Base-by-base conservation (phyloP, 2,113 vertebrate species). In the Illadopsis cleaveri region DNA sequence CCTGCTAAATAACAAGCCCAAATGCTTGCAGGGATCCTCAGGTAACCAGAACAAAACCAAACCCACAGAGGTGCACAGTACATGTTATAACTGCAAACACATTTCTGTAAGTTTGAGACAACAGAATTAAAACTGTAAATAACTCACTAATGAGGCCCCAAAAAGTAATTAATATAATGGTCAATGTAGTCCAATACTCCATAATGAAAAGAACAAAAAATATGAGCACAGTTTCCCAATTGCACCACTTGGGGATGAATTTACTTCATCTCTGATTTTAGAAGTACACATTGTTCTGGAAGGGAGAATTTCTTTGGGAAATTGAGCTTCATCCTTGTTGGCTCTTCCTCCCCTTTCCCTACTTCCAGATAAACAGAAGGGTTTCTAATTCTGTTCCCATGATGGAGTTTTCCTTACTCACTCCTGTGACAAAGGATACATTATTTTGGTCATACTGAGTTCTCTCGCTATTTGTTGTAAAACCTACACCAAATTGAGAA, bases 151-250 rank as follows among this genome's bases (percentile, higher is more conserved):
- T 6, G 45, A 88, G 48, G 33, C 18, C 35, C 40, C 54, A 2
- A 13, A 53, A 40, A 66, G 3, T 44, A 84, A 54, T 33, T 0
- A 35, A 37, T 54, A 6, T 50, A 62, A 40, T 33, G 9, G 44
- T 30, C 56, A 90, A 0, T 21, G 27, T 10, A 82, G 72, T 28
- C n/a, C 64, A 77, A 5, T 44, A 47, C 15, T 56, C 73, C 53
- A 35, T 11, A 51, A 56, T 4, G 68, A 58, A n/a, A 37, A 62
- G 28, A 56, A 60, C 10, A 8, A 65, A 71, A 44, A 60, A 54
- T 4, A 86, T 4, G 30, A 84, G 53, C 40, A 42, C 0, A 0
- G 10, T 45, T 86, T 72, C 44, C 47, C 71, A 82, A 2, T 0
- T 68, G 54, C 69, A 54, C 35, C 45, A 53, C 66, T 21, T n/a